Evolutionary conservation across 2,888 invertebrate genomes (phyloP).

Genomic region (Ochropleura plecta): DNA sequence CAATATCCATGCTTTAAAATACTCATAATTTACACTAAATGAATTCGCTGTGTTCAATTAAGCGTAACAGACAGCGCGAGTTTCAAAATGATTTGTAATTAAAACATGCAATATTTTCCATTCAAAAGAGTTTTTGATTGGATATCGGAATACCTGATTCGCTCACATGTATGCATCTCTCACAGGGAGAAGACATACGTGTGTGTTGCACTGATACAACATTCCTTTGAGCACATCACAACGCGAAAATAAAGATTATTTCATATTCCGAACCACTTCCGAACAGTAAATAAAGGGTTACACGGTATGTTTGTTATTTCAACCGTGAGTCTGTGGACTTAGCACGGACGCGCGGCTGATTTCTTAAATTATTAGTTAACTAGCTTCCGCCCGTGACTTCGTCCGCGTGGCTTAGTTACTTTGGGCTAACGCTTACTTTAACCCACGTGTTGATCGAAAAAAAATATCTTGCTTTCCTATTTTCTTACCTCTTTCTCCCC

Average conservation of each 20-base stretch:
- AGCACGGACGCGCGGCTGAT: not conserved
- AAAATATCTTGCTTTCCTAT: too few species aligned
- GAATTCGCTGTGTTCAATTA: not conserved
- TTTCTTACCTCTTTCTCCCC: too few species aligned
- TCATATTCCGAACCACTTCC: not conserved
- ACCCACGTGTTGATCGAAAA: too few species aligned
- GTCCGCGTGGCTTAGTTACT: too few species aligned
- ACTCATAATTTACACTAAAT: conserved; percentile 2
- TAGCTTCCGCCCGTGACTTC: too few species aligned
- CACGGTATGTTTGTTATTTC: conserved; percentile 29
- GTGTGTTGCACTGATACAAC: not conserved
- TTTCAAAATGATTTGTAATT: conserved; percentile 29
- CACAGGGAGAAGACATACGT: too few species aligned
- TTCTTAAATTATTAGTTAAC: too few species aligned
- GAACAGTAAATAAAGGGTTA: conserved; percentile 36
- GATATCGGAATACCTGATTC: not conserved
- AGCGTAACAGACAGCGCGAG: conserved; percentile 16
- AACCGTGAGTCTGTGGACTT: conserved; percentile 1
- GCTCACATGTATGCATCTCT: not conserved
- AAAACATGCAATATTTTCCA: conserved; percentile 30
- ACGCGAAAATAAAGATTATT: conserved; percentile 26
- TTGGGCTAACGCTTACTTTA: too few species aligned
- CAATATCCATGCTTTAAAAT: conserved; percentile 11
- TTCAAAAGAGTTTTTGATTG: not conserved
- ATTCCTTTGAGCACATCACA: conserved; percentile 42